A percentile compares a stretch with the other conserved stretches of the same genome.
Evolutionary conservation across 2,797 vertebrate genomes (phyloP).

Genomic region (Cyprinodon diabolis): DNA sequence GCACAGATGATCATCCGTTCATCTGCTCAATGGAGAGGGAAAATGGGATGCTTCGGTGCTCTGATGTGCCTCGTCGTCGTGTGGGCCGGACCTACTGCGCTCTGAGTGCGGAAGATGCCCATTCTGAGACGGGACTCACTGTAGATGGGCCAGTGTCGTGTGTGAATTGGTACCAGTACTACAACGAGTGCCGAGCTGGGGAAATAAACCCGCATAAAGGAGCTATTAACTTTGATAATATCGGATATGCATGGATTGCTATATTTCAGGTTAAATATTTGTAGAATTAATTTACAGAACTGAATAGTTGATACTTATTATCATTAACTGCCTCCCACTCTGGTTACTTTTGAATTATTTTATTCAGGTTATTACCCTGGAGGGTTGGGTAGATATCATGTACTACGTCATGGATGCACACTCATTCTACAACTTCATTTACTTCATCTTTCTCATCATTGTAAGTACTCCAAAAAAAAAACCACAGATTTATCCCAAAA

Average conservation of each 20-base stretch:
- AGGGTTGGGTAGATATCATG: slow-evolving; percentile 99
- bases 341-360: slow-evolving; percentile 20
- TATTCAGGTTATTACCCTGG: slow-evolving; percentile 93
- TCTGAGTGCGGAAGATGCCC: slow-evolving; percentile 78
- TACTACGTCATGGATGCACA: slow-evolving; percentile 99
- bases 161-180: slow-evolving; percentile 96
- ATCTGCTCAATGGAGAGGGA: slow-evolving; percentile 92
- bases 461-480: slow-evolving; percentile 63
- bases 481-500: background rate
- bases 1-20: slow-evolving; percentile 91
- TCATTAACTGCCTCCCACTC: background rate
- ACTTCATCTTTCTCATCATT: slow-evolving; percentile 85
- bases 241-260: slow-evolving; percentile 98
- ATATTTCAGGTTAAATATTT: slow-evolving; percentile 91
- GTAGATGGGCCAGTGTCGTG: slow-evolving; percentile 72
- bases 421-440: slow-evolving; percentile 88
- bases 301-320: background rate
- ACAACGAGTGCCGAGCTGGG: slow-evolving; percentile 89
- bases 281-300: background rate
- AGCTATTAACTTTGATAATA: slow-evolving; percentile 98
- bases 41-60: slow-evolving; percentile 94
- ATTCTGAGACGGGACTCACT: slow-evolving; percentile 34
- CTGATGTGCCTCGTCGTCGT: slow-evolving; percentile 86
- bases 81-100: slow-evolving; percentile 86
- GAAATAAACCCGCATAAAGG: slow-evolving; percentile 95